A percentile compares a stretch with the other conserved stretches of the same genome.
phyloP scores from a whole-genome alignment of 2,113 vertebrate genomes.

The Tupaia tana region DNA sequence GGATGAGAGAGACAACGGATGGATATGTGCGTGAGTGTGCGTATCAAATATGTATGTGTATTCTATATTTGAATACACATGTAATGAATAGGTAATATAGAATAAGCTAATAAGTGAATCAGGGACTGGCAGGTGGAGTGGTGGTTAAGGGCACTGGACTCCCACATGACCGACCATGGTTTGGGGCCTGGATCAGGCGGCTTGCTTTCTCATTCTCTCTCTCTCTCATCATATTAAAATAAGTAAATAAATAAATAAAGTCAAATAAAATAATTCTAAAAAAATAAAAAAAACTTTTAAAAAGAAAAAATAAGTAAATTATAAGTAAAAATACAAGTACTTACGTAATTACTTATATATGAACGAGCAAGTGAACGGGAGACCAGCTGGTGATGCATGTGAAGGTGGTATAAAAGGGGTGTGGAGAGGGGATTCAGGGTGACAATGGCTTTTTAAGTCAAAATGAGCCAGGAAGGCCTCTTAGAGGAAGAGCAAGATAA shows the following conservation, averaged over 20 bases:
- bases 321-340: not conserved
- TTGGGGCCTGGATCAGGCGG: no score
- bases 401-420: not conserved
- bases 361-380: not conserved
- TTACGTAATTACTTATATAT: not conserved
- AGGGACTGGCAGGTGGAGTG: no score
- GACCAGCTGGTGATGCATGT: not conserved
- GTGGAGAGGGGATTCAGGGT: not conserved
- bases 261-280: no score
- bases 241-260: no score
- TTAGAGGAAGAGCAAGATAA: not conserved
- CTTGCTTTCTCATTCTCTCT: no score
- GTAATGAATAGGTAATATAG: not conserved
- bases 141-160: no score
- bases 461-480: not conserved
- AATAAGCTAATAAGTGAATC: no score
- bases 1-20: not conserved
- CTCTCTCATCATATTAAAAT: no score
- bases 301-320: no score
- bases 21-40: rapidly evolving
- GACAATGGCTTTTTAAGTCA: not conserved
- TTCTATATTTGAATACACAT: not conserved
- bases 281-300: no score
- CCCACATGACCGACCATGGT: no score
- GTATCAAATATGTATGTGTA: rapidly evolving